phyloP scores from a whole-genome alignment of 2,113 vertebrate genomes.

The Lichenostomus cassidix region DNA sequence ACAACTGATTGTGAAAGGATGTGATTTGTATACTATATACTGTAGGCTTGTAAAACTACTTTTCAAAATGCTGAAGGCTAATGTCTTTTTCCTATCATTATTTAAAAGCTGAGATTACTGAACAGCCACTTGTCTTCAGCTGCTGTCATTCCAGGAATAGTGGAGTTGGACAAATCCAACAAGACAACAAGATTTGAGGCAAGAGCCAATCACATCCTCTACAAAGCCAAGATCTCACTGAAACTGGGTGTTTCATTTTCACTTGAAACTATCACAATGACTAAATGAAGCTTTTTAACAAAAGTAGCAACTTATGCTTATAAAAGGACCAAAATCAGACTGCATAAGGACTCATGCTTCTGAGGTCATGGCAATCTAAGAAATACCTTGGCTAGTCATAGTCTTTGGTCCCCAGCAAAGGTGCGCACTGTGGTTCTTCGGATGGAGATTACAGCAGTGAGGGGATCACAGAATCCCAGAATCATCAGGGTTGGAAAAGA shows the following conservation, averaged over 20 bases:
- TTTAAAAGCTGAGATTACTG: background rate
- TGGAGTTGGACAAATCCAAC: background rate
- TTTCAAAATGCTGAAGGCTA: background rate
- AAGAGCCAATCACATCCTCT: background rate
- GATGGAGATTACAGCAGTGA: background rate
- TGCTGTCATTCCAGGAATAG: background rate
- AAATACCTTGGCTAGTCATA: background rate
- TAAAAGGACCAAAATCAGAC: background rate
- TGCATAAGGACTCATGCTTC: background rate
- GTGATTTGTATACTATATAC: background rate
- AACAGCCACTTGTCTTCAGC: background rate
- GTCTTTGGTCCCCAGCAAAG: background rate
- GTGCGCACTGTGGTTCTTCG: accelerated
- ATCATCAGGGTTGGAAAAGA: background rate
- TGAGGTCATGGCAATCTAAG: background rate
- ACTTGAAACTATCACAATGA: background rate
- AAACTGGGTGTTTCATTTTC: background rate
- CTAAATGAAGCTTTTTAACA: background rate
- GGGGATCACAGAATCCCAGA: background rate
- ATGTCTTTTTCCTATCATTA: background rate
- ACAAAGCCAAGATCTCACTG: background rate
- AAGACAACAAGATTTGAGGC: background rate
- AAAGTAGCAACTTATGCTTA: background rate
- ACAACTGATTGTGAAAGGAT: background rate
- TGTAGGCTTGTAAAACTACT: background rate